A percentile compares a stretch with the other conserved stretches of the same genome.
Conservation (phyloP, 2,888 invertebrate species). For the Eugnorisma glareosa region DNA sequence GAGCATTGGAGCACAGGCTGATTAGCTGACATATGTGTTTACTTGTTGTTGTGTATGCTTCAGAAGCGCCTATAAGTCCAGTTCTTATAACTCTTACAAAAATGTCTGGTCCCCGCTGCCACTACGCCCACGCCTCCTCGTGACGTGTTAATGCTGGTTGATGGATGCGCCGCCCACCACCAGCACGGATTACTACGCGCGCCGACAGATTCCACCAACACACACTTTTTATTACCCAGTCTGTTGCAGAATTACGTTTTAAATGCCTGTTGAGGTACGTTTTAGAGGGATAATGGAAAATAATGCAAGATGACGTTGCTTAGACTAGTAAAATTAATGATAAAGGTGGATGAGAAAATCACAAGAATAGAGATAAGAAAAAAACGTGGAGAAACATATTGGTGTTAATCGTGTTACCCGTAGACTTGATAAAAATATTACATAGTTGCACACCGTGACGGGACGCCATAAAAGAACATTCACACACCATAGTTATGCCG, state of each 20-base stretch:
- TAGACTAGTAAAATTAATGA: background rate
- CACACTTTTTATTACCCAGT: constrained; percentile 56
- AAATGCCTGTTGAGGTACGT: too few species aligned
- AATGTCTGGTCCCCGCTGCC: constrained; percentile 53
- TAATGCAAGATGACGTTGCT: background rate
- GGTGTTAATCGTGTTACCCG: background rate
- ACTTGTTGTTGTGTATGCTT: background rate
- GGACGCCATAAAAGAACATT: background rate
- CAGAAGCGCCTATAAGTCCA: background rate
- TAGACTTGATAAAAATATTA: too few species aligned
- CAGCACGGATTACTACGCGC: constrained; percentile 79
- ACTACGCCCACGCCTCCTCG: constrained; percentile 61
- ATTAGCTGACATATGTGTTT: background rate
- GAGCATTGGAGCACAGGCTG: too few species aligned
- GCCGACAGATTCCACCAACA: constrained; percentile 71
- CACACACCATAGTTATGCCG: background rate
- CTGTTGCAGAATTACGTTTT: constrained; percentile 32
- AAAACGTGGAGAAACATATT: background rate
- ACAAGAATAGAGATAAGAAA: background rate
- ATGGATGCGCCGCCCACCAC: constrained; percentile 81
- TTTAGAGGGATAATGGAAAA: constrained; percentile 22
- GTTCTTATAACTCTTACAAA: background rate
- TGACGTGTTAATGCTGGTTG: constrained; percentile 84
- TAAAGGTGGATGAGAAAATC: background rate
- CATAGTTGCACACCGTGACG: too few species aligned